Evolutionary conservation across 1,140 invertebrate genomes (phyloP).

Genomic region (Eumaeus atala): DNA sequence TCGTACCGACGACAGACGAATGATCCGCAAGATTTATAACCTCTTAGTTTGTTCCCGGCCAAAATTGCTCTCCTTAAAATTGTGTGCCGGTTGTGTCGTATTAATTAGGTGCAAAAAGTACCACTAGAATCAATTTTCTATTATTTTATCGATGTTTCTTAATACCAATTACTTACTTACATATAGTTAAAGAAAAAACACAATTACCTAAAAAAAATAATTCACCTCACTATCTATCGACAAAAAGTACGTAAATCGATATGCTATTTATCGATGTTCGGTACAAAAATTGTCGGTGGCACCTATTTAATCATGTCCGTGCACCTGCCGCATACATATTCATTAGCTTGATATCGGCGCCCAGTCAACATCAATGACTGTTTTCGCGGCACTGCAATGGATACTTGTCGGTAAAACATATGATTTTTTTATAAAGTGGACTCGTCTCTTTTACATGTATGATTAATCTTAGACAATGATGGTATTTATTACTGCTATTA

Average conservation of each 20-base stretch:
- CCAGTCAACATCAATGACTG: constrained; percentile 60
- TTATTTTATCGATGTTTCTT: no score
- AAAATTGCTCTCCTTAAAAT: constrained; percentile 25
- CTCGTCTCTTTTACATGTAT: no score
- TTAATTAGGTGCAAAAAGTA: no score
- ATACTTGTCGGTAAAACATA: no score
- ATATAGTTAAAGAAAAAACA: no score
- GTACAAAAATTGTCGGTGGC: constrained; percentile 62
- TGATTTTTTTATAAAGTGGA: no score
- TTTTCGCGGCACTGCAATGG: constrained; percentile 33
- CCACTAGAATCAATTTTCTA: no score
- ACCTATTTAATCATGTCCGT: constrained; percentile 61
- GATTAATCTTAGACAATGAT: no score
- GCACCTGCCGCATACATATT: constrained; percentile 67
- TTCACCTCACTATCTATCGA: constrained; percentile 23
- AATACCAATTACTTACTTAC: no score
- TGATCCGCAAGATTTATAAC: constrained; percentile 46
- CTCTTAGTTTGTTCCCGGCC: constrained; percentile 29
- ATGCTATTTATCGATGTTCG: constrained; percentile 47
- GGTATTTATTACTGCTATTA: no score
- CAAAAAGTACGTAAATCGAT: constrained; percentile 40
- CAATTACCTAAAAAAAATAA: not conserved
- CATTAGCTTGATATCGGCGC: constrained; percentile 54
- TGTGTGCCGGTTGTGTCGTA: constrained; percentile 11
- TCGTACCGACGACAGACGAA: constrained; percentile 45